Evolutionary conservation across 2,113 vertebrate genomes (phyloP), one percentile per base, ranked within the genome.

Genomic region (Hydropotes inermis): DNA sequence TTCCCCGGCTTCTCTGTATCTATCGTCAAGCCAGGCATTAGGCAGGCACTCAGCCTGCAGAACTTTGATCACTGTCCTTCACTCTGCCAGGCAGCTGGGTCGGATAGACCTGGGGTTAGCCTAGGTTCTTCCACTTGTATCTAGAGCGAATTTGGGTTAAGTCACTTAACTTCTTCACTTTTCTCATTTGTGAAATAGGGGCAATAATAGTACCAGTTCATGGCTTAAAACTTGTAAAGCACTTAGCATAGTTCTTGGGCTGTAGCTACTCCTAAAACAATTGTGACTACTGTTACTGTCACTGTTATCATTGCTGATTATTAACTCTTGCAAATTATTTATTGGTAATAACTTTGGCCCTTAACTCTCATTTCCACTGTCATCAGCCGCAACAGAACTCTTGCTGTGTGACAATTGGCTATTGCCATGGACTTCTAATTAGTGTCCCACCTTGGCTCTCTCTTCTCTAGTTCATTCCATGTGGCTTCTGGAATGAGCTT

Each of bases 61-160:
- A 96, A 67, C 94, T 96, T 95, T 92, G 64, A 88, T 91, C 82
- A 15, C 39, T 95, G 27, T 25, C 76, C 64, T 55, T 87, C 10
- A n/a, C 14, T 10, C 61, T 96, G 55, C 54, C 36, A 60, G 74
- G 85, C 67, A 86, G 58, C 74, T 76, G 50, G 54, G 60, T 50
- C 23, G 0, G 43, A 74, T 1, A 52, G 74, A 81, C 36, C 64
- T 45, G 39, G 67, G 25, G 8, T 92, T 76, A 92, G 64, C 84
- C n/a, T 55, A 50, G 36, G 55, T 70, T 64, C 76, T 82, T 85
- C 50, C 61, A 52, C 12, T 87, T 61, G 60, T 23, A 70, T 89
- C 67, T 64, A 61, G 1, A 61, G 36, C 57, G 88, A 91, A 52
- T 91, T 60, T 82, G 52, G 57, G 16, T 70, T 54, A 55, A 76